Evolutionary conservation across 2,888 invertebrate genomes (phyloP), one percentile per base, ranked within the genome.

Genomic region (Mechanitis mazaeus): DNA sequence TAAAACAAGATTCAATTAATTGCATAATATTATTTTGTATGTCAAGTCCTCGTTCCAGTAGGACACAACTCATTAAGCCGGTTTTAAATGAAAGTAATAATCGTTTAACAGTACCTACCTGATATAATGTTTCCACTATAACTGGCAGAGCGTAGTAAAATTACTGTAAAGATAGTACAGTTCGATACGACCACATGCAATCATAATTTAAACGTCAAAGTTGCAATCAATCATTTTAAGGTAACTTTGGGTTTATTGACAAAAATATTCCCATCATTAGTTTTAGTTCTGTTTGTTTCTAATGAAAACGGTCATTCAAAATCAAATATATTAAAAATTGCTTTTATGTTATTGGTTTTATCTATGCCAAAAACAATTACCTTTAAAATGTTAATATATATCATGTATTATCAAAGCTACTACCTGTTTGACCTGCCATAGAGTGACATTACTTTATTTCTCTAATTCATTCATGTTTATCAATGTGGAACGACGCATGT

Each of bases 111-210:
- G 63, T 63, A 63, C 60, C 59, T 58, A 55, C 11, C 20, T 63
- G 60, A 63, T 61, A 59, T 62, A 58, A 58, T 61, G 35, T 53
- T 33, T 54, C n/a, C 59, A 54, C 46, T 54, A 63, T 47, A 33
- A 7, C 59, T 63, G 63, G 55, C 65, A 42, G 64, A 65, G 60
- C 66, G 60, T 64, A 64, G n/a, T 58, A 61, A 64, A 58, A 65
- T 65, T 63, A 69, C 65, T 63, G 68, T 66, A 65, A 69, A 59
- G 55, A 54, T 55, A 59, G 50, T 58, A 66, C 61, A 58, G 64
- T 64, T 56, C 33, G 54, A 55, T 57, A 65, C 55, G 56, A 61
- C 63, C 58, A 56, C 61, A 61, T 59, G 61, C 60, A 50, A 57
- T 45, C 46, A 58, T 33, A 35, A 56, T 4, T 53, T 42, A 55